Base-by-base conservation (phyloP, 2,113 vertebrate genomes). In the Oceanodroma tethys region DNA sequence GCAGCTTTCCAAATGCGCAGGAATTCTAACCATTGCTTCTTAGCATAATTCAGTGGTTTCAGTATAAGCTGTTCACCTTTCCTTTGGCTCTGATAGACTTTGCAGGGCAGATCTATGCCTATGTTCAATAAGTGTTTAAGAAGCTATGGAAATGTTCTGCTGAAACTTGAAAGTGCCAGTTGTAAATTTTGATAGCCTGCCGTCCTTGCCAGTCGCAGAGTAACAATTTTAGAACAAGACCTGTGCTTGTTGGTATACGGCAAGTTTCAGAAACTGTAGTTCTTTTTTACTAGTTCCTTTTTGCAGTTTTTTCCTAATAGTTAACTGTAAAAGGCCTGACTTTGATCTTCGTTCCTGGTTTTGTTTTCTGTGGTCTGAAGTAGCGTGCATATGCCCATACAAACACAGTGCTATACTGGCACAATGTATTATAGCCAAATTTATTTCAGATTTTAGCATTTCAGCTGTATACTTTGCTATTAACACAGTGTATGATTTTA, bases 311-410 rank as follows among this genome's bases (percentile, higher is more conserved):
- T 47, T 9, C 36, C 9, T 40, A 8, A 7, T 8, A 55, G 25
- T 71, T 75, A 38, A 38, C 38, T 18, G 32, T 15, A 38, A 30
- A 67, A 62, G 30, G 11, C 36, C 58, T 76, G 30, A 62, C 73
- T 75, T 66, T 30, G 42, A 72, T 76, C 42, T 7, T 38, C 22
- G n/a, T 40, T 20, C 19, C 43, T 65, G 30, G 9, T 53, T 67
- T 48, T 71, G 40, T 52, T 59, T 71, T 36, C 20, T 47, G 58
- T 40, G 52, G n/a, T 45, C 63, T 62, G 66, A 55, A 55, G 55
- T 50, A 38, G 27, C 0, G 0, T n/a, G 20, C 26, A 3, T 38
- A 5, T 71, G 72, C 56, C 48, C 30, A 2, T 59, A 13, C 29
- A 38, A 22, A n/a, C 19, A 7, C 13, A 25, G 32, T 56, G 34